Conservation (phyloP, 2,113 vertebrate genomes). For the Otis tarda region DNA sequence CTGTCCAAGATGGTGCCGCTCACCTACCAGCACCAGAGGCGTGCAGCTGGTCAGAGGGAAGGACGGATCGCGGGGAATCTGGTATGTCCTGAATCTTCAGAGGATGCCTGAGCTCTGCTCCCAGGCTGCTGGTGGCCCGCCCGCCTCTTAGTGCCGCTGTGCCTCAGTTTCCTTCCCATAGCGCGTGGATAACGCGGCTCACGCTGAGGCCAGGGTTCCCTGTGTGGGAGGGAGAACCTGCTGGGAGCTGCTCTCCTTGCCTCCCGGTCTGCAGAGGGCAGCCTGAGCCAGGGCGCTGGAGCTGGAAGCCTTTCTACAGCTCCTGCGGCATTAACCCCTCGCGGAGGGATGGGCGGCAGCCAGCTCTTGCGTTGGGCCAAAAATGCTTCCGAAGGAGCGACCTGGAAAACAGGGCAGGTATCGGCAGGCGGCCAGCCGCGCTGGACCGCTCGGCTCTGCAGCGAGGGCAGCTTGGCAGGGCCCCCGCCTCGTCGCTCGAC, state of each 20-base stretch:
- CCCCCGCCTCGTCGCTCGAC: rapidly evolving
- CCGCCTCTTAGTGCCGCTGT: not conserved
- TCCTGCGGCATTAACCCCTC: not conserved
- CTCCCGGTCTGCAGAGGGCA: not conserved
- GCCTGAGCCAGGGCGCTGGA: not conserved
- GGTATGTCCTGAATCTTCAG: not conserved
- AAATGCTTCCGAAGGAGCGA: not conserved
- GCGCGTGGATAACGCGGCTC: rapidly evolving
- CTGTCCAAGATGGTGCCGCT: not conserved
- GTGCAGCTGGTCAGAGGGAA: not conserved
- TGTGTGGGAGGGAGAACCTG: not conserved
- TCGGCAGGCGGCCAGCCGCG: not conserved
- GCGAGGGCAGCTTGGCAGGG: not conserved
- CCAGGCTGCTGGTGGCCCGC: not conserved
- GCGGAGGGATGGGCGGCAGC: rapidly evolving
- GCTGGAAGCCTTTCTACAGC: not conserved
- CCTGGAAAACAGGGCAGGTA: not conserved
- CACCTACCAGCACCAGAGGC: not conserved
- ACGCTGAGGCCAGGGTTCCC: not conserved
- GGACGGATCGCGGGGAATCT: not conserved
- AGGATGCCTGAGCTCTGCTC: not conserved
- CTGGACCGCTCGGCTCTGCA: not conserved
- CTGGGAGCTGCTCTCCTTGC: not conserved
- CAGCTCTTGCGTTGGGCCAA: not conserved
- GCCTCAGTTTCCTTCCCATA: not conserved